Evolutionary conservation across 30 jellyfish, hydroid and myxozoan species (phyloP), one percentile per base, ranked within the genome.

Genomic region (Cassiopea andromeda): DNA sequence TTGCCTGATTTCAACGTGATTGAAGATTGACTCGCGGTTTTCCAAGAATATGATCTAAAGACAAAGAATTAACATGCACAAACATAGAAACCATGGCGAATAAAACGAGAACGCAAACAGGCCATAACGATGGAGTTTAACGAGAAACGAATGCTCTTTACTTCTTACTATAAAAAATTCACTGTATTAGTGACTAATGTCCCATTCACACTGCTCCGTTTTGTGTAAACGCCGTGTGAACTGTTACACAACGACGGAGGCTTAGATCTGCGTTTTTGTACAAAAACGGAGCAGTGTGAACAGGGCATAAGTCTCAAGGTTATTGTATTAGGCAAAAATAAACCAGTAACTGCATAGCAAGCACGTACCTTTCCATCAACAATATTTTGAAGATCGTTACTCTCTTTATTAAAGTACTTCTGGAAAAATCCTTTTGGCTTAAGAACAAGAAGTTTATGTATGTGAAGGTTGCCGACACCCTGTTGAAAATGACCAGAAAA

Each of bases 351-450:
- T 10, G 12, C 64, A 3, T 54, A 54, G 12, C 64, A 73, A 59
- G 58, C 18, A 38, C 84, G 6, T 60, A 94, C 98, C 95, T 85
- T 73, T 87, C 91, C 94, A 54, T 90, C 92, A 47, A 83, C 19
- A 7, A 90, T 58, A 18, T 80, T 83, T 83, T 85, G 93, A n/a
- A 90, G 78, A 13, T 88, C 98, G 27, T 82, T 85, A 16, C 80
- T 74, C 54, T 90, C 94, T 17, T 47, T 82, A 46, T 86, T 69
- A 72, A 94, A 94, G 73, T 94, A 97, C 73, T 95, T 87, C 78
- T 94, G 98, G 45, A 94, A 82, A 77, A 94, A 94, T 66, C 98
- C 98, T 73, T 90, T 96, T 43, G 98, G 98, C 73, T 94, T 90
- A 16, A 94, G 80, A 44, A 94, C 71, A 1, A 94, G 80, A 1